phyloP scores from a whole-genome alignment of 2,888 invertebrate species.

The Anodontia alba region DNA sequence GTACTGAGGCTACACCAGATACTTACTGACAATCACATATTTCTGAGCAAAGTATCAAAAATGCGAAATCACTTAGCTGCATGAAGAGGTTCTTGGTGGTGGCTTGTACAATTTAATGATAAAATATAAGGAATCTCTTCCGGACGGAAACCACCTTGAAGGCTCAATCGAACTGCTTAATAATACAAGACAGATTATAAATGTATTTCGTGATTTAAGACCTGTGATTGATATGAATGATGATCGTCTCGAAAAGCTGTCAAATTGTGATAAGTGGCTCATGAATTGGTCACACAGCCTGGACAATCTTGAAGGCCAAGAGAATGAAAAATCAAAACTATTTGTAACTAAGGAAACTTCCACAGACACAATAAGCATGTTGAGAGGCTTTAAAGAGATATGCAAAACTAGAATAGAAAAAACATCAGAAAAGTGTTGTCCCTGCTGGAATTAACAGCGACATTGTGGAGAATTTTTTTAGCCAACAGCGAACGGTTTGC shows the following conservation, averaged over 20 bases:
- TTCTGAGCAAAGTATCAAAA: neutral
- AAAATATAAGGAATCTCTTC: conserved; percentile 24
- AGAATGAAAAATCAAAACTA: conserved; percentile 32
- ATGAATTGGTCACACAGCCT: conserved; percentile 25
- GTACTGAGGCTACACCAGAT: neutral
- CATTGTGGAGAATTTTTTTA: conserved; percentile 47
- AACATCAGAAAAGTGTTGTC: conserved; percentile 31
- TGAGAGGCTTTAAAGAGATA: conserved; percentile 30
- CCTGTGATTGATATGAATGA: conserved; percentile 35
- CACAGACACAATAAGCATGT: conserved; percentile 41
- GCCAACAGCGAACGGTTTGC: conserved; percentile 47
- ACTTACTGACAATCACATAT: neutral
- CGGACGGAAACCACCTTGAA: conserved; percentile 31
- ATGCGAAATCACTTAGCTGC: conserved; percentile 12
- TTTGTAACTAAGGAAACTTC: conserved; percentile 44
- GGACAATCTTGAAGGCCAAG: neutral
- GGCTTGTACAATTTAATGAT: conserved; percentile 18
- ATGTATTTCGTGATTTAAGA: conserved; percentile 38
- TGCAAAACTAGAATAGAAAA: conserved; percentile 32
- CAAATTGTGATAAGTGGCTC: conserved; percentile 27
- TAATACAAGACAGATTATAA: conserved; percentile 35
- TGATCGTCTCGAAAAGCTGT: conserved; percentile 21
- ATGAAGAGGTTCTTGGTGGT: neutral
- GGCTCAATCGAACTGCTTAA: conserved; percentile 30
- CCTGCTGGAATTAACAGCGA: conserved; percentile 50